phyloP scores from a whole-genome alignment of 2,888 invertebrate species.

The Drosophila vallismaia region DNA sequence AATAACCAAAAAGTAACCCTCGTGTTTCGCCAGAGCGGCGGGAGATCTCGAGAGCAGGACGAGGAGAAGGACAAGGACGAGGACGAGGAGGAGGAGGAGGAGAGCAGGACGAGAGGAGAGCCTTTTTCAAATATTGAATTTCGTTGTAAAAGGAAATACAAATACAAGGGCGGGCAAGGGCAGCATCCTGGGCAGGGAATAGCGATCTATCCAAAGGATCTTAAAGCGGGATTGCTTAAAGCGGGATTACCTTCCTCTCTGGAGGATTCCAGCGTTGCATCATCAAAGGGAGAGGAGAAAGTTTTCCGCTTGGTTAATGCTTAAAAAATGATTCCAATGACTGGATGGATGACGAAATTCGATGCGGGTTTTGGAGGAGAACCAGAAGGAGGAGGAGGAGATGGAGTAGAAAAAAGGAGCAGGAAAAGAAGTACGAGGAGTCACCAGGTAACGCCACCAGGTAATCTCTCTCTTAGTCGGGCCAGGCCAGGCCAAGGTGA shows the following conservation, averaged over 20 bases:
- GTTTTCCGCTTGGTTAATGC: conserved; percentile 24
- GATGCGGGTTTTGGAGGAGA: conserved; percentile 54
- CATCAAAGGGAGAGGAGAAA: conserved; percentile 38
- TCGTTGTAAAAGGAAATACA: neutral
- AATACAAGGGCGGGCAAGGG: too few relatives aligned
- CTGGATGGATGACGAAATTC: conserved; percentile 59
- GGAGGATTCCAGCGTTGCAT: neutral
- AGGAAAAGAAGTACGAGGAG: conserved; percentile 15
- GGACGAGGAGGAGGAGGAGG: neutral
- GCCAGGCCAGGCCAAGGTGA: too few relatives aligned
- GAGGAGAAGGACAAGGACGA: neutral
- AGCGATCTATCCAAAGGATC: conserved; percentile 1
- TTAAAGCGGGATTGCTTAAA: neutral
- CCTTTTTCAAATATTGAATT: conserved; percentile 7
- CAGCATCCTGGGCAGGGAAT: too few relatives aligned
- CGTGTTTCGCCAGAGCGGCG: conserved; percentile 41
- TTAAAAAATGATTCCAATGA: too few relatives aligned
- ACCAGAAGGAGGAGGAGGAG: conserved; percentile 26
- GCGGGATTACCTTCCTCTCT: too few relatives aligned
- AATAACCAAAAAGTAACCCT: conserved; percentile 54
- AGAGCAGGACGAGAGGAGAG: neutral
- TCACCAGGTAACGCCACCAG: conserved; percentile 28
- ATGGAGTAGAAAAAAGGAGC: neutral
- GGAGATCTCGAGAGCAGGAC: neutral
- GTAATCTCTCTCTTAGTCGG: conserved; percentile 37